A percentile compares a stretch with the other conserved stretches of the same genome.
Evolutionary conservation across 1,140 invertebrate genomes (phyloP).

Genomic region (Copidosoma floridanum): DNA sequence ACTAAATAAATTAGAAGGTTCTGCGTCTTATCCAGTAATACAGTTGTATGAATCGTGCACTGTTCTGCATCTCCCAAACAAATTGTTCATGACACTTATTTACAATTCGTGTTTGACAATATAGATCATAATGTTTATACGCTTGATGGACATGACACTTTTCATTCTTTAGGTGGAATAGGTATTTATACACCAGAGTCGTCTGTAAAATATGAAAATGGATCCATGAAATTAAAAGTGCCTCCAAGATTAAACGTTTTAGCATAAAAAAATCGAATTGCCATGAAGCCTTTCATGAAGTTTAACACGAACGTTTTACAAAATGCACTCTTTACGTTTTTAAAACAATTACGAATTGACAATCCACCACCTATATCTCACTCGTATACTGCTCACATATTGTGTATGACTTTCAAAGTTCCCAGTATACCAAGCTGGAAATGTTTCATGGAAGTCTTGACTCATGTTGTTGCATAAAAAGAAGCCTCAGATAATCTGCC

Average conservation of each 20-base stretch:
- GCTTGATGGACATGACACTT: slow-evolving; percentile 21
- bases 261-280: slow-evolving; percentile 9
- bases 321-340: background rate
- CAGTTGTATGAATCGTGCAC: slow-evolving; percentile 45
- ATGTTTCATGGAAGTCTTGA: slow-evolving; percentile 22
- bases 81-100: slow-evolving; percentile 30
- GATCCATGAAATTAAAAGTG: slow-evolving; percentile 5
- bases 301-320: background rate
- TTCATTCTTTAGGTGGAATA: slow-evolving; percentile 22
- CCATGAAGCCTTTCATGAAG: background rate
- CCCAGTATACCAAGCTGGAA: slow-evolving; percentile 9
- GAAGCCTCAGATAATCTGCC: slow-evolving; percentile 14
- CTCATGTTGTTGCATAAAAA: background rate
- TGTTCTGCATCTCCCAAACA: slow-evolving; percentile 34
- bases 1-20: slow-evolving; percentile 40
- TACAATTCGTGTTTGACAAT: slow-evolving; percentile 46
- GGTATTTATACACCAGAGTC: slow-evolving; percentile 35
- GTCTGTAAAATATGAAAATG: slow-evolving; percentile 28
- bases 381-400: slow-evolving; percentile 3
- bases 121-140: slow-evolving; percentile 37
- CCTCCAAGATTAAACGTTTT: slow-evolving; percentile 2
- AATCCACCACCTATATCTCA: background rate
- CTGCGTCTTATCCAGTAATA: slow-evolving; percentile 40
- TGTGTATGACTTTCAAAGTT: background rate
- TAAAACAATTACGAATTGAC: background rate